These are phyloP conservation scores for Chaetodon trifascialis DNA, from an alignment of 2,113 vertebrate species.

Conservation along the genomic window DNA sequence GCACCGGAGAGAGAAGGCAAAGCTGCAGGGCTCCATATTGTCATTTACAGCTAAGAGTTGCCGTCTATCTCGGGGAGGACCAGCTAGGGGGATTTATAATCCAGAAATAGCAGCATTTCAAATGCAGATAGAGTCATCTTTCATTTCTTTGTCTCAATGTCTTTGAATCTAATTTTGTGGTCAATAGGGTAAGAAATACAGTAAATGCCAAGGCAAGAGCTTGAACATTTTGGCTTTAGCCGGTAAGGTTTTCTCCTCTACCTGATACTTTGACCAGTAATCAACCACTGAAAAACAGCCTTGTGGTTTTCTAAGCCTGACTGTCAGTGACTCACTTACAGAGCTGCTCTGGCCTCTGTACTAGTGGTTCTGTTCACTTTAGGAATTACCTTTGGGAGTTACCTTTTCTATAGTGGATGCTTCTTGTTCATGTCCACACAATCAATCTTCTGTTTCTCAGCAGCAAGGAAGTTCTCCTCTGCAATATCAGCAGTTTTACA, in stretches of 20 bases:
- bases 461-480: no score
- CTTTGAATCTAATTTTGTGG: constrained; percentile 19
- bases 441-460: no score
- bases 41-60: constrained; percentile 14
- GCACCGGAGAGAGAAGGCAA: neutral
- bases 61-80: constrained; percentile 10
- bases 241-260: neutral
- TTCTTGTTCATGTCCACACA: no score
- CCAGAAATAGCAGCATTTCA: constrained; percentile 47
- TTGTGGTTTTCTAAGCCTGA: neutral
- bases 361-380: neutral
- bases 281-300: neutral
- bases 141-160: constrained; percentile 19
- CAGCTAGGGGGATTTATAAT: constrained; percentile 29
- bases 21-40: constrained; percentile 23
- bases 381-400: no score
- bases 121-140: constrained; percentile 29
- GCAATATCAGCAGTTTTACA: no score
- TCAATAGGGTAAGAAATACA: neutral
- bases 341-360: neutral
- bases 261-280: neutral
- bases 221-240: neutral
- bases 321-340: neutral
- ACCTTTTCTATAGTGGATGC: no score
- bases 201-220: neutral